Conservation (phyloP, 2,797 vertebrate species). For the Psittacula echo region DNA sequence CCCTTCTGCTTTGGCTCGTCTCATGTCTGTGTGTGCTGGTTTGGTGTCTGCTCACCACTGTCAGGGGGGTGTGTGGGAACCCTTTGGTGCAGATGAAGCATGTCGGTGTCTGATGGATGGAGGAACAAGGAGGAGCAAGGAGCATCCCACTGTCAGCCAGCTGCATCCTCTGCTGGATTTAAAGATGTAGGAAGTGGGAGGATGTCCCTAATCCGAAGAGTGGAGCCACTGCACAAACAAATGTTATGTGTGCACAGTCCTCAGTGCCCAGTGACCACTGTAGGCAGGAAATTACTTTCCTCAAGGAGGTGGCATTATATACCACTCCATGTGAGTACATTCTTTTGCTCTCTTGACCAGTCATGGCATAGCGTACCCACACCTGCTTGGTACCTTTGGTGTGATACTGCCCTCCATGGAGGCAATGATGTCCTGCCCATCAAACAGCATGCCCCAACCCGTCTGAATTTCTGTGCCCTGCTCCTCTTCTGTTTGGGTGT, state of each 20-base stretch:
- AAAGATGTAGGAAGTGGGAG: neutral
- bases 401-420: neutral
- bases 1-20: neutral
- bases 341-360: neutral
- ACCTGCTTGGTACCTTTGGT: neutral
- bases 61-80: neutral
- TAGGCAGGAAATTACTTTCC: neutral
- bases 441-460: neutral
- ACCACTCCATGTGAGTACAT: neutral
- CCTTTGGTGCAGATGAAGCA: neutral
- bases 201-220: neutral
- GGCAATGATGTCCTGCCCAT: neutral
- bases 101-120: neutral
- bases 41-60: neutral
- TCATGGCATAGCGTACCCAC: neutral
- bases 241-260: neutral
- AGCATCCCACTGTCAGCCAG: neutral
- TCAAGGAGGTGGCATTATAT: neutral
- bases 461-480: neutral
- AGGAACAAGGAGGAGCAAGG: neutral
- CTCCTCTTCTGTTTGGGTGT: neutral
- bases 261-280: neutral
- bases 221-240: neutral
- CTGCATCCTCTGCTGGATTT: neutral
- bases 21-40: fast-evolving